phyloP scores from a whole-genome alignment of 1,140 invertebrate genomes.

The Samia ricini region DNA sequence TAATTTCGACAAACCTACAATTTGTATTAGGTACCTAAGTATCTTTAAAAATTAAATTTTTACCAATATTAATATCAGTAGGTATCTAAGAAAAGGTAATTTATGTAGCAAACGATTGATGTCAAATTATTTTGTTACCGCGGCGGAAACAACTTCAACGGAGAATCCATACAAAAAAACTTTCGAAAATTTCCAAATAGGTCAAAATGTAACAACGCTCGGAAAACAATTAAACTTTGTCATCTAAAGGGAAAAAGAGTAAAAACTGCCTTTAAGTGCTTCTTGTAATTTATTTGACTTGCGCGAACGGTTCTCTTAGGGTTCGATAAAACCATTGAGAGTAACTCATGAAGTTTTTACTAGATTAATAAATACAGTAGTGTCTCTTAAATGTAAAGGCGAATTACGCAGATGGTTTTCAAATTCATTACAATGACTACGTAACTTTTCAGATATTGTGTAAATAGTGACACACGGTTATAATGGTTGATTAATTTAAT shows the following conservation, averaged over 20 bases:
- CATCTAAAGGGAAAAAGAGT: slow-evolving; percentile 26
- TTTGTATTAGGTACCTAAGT: not conserved
- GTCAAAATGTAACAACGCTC: slow-evolving; percentile 40
- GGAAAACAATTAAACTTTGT: slow-evolving; percentile 64
- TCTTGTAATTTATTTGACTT: slow-evolving; percentile 66
- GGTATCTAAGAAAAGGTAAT: not conserved
- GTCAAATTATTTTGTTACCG: not conserved
- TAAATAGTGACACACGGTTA: not conserved
- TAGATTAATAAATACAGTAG: slow-evolving; percentile 2
- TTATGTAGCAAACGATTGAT: not conserved
- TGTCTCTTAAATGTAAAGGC: not conserved
- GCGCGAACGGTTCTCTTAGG: slow-evolving; percentile 16
- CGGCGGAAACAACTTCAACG: not conserved
- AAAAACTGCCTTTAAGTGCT: slow-evolving; percentile 45
- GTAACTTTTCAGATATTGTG: not conserved
- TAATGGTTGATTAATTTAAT: not conserved
- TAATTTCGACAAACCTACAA: not conserved
- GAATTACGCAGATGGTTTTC: not conserved
- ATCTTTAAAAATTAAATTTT: not conserved
- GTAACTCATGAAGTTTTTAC: slow-evolving; percentile 16
- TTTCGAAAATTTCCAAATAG: slow-evolving; percentile 23
- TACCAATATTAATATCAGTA: not conserved
- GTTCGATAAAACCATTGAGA: slow-evolving; percentile 22
- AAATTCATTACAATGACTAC: not conserved
- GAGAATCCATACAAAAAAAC: not conserved